phyloP scores from a whole-genome alignment of 1,140 invertebrate species.

The Aphidius gifuensis region DNA sequence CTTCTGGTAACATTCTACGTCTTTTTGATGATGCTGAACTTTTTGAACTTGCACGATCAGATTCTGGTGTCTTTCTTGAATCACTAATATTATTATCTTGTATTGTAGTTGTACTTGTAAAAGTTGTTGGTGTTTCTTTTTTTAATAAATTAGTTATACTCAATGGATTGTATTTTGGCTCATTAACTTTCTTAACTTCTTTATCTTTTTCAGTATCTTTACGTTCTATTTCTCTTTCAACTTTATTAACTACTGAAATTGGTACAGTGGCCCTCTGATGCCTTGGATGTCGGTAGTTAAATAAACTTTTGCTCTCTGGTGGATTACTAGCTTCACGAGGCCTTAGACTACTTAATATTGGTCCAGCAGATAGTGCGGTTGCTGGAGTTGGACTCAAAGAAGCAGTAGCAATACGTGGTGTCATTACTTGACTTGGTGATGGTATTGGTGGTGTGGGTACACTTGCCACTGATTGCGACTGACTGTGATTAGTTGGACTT shows the following conservation, averaged over 20 bases:
- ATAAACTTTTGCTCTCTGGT: slow-evolving; percentile 43
- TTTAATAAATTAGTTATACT: slow-evolving; percentile 67
- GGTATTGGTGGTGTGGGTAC: slow-evolving; percentile 21
- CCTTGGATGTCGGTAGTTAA: slow-evolving; percentile 45
- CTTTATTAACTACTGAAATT: slow-evolving; percentile 38
- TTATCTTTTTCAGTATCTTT: slow-evolving; percentile 21
- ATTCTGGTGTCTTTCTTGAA: slow-evolving; percentile 45
- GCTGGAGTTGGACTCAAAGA: slow-evolving; percentile 35
- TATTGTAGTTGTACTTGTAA: background rate
- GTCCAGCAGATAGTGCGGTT: slow-evolving; percentile 35
- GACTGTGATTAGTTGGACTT: slow-evolving; percentile 52
- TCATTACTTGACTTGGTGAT: slow-evolving; percentile 17
- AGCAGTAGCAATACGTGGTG: slow-evolving; percentile 6
- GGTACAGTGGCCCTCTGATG: slow-evolving; percentile 27
- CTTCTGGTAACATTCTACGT: slow-evolving; percentile 52
- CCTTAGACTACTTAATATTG: slow-evolving; percentile 39
- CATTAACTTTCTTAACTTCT: slow-evolving; percentile 44
- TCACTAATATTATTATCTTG: slow-evolving; percentile 32
- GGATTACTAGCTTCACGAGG: slow-evolving; percentile 42
- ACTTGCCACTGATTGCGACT: slow-evolving; percentile 31
- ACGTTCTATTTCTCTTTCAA: slow-evolving; percentile 24
- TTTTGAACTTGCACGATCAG: slow-evolving; percentile 45
- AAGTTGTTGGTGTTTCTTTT: slow-evolving; percentile 55
- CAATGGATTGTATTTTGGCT: slow-evolving; percentile 64
- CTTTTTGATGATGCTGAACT: slow-evolving; percentile 46